Evolutionary conservation across 2,113 vertebrate genomes (phyloP).

Genomic region (Lipotes vexillifer): DNA sequence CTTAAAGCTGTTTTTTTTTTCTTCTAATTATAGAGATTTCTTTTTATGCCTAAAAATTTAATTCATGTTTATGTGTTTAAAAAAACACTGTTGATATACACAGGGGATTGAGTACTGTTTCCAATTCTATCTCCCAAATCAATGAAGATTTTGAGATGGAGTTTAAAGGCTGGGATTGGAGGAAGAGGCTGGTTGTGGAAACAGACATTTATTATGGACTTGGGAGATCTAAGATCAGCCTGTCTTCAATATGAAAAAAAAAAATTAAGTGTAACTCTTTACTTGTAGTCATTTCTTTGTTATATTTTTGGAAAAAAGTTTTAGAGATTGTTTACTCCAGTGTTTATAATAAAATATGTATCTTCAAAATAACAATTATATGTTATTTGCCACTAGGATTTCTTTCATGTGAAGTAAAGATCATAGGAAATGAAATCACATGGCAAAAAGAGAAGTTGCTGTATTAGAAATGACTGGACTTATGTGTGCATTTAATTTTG

Average conservation of each 20-base stretch:
- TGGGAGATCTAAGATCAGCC: not conserved
- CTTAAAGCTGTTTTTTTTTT: not conserved
- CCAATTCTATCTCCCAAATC: not conserved
- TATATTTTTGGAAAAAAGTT: not conserved
- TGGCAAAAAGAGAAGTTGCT: conserved; percentile 2
- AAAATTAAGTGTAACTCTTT: not conserved
- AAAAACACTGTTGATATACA: not conserved
- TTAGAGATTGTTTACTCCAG: not conserved
- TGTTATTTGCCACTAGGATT: not conserved
- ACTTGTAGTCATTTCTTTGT: not conserved
- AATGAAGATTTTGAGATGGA: not conserved
- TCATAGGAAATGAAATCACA: conserved; percentile 38
- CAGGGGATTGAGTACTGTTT: not conserved
- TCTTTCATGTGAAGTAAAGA: not conserved
- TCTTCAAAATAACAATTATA: not conserved
- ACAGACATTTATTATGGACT: not conserved
- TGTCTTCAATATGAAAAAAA: not conserved
- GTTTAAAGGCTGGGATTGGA: not conserved
- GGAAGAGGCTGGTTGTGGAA: not conserved
- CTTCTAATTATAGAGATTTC: not conserved
- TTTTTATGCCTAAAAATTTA: not conserved
- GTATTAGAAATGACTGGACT: not conserved
- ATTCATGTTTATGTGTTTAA: not conserved
- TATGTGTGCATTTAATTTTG: not conserved
- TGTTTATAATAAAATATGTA: not conserved